Evolutionary conservation across 2,113 vertebrate genomes (phyloP).

Genomic region (Austrofundulus limnaeus): DNA sequence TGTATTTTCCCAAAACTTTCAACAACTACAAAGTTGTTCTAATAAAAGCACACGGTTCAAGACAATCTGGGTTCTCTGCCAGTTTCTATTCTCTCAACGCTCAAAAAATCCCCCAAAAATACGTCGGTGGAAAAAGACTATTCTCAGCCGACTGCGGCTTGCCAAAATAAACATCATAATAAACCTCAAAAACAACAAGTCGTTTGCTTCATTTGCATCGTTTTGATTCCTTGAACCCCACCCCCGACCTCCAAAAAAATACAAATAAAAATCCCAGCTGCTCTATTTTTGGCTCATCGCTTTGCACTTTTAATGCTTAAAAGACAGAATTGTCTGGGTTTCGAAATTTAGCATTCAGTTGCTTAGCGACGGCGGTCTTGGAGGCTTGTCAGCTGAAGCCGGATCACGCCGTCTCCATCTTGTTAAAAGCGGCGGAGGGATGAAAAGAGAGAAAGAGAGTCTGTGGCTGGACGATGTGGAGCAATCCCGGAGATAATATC

Average conservation of each 20-base stretch:
- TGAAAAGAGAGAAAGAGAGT: conserved; percentile 55
- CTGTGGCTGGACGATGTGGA: conserved; percentile 45
- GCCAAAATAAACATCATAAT: conserved; percentile 68
- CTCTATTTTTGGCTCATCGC: conserved; percentile 69
- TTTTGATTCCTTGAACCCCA: conserved; percentile 56
- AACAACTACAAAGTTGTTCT: conserved; percentile 3
- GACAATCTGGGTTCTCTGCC: conserved; percentile 31
- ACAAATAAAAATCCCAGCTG: background rate
- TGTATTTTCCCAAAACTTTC: conserved; percentile 2
- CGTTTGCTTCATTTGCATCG: conserved; percentile 65
- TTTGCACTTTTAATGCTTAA: conserved; percentile 67
- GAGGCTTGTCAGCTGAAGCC: conserved; percentile 65
- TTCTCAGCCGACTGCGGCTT: conserved; percentile 42
- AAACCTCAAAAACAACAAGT: conserved; percentile 50
- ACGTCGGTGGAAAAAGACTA: conserved; percentile 64
- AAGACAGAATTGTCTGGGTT: conserved; percentile 74
- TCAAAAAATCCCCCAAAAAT: conserved; percentile 38
- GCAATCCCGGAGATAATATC: conserved; percentile 67
- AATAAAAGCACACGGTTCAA: conserved; percentile 15
- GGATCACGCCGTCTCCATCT: conserved; percentile 69
- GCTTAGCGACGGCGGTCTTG: conserved; percentile 76
- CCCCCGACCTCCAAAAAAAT: background rate
- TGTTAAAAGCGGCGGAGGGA: conserved; percentile 67
- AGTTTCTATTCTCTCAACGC: conserved; percentile 52
- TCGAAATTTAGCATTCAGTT: conserved; percentile 83